A percentile compares a stretch with the other conserved stretches of the same genome.
phyloP scores from a whole-genome alignment of 2,797 vertebrate genomes.

The Pelodytes ibericus region DNA sequence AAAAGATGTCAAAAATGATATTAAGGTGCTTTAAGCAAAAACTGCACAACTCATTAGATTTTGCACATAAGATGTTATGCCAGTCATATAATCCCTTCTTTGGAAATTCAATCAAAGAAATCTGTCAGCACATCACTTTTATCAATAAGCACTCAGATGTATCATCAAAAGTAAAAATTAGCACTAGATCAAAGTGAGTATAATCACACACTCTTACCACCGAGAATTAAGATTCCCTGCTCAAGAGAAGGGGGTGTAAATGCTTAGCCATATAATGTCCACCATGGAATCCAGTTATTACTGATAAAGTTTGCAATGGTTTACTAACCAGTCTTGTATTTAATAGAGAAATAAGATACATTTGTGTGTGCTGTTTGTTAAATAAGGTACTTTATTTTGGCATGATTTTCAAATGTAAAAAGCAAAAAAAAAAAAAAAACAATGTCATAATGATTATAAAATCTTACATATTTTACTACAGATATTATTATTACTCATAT shows the following conservation, averaged over 20 bases:
- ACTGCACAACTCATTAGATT: not conserved
- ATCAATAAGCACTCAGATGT: constrained; percentile 47
- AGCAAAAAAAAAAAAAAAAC: too few relatives aligned
- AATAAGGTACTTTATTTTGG: too few relatives aligned
- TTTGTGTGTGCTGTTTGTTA: too few relatives aligned
- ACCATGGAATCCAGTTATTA: not conserved
- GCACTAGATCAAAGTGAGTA: constrained; percentile 21
- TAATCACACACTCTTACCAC: constrained; percentile 22
- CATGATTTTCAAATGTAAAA: too few relatives aligned
- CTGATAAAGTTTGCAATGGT: not conserved
- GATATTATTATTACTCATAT: too few relatives aligned
- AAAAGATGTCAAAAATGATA: not conserved
- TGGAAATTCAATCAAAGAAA: constrained; percentile 44
- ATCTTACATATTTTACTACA: too few relatives aligned
- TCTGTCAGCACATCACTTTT: constrained; percentile 40
- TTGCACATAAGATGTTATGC: constrained; percentile 14
- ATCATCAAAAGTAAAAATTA: constrained; percentile 33
- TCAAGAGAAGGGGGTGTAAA: not conserved
- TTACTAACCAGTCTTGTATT: not conserved
- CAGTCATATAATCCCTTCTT: constrained; percentile 36
- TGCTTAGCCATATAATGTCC: not conserved
- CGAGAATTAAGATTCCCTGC: constrained; percentile 9
- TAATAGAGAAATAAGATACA: not conserved
- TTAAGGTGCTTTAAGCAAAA: constrained; percentile 25
- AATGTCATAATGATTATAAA: too few relatives aligned